A percentile compares a stretch with the other conserved stretches of the same genome.
Evolutionary conservation across 2,797 vertebrate genomes (phyloP).

Genomic region (Agapornis canus): DNA sequence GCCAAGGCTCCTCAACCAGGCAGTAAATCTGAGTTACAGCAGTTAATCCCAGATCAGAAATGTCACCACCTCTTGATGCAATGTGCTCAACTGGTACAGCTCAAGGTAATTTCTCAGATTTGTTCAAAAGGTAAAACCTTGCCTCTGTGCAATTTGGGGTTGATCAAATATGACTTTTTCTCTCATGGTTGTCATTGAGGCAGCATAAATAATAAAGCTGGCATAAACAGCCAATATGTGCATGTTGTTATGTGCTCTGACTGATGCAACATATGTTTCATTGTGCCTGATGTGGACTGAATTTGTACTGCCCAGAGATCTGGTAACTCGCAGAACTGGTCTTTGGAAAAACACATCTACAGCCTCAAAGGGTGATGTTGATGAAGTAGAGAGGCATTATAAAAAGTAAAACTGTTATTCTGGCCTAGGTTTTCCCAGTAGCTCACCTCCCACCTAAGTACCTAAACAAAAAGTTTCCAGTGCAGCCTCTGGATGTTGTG

Average conservation of each 20-base stretch:
- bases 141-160: not conserved
- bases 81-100: not conserved
- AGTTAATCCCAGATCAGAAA: not conserved
- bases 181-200: not conserved
- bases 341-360: not conserved
- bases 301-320: not conserved
- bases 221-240: not conserved
- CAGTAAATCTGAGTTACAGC: constrained; percentile 4
- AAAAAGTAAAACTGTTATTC: not conserved
- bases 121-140: not conserved
- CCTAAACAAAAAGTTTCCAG: not conserved
- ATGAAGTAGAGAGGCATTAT: not conserved
- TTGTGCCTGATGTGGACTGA: not conserved
- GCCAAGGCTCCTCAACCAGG: not conserved
- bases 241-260: not conserved
- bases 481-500: not conserved
- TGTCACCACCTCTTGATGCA: not conserved
- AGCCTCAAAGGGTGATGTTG: not conserved
- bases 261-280: not conserved
- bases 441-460: not conserved
- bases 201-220: not conserved
- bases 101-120: not conserved
- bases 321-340: not conserved
- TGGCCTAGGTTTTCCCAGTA: not conserved
- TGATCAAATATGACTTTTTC: not conserved